phyloP scores from a whole-genome alignment of 2,113 vertebrate genomes.

The Coturnix japonica region DNA sequence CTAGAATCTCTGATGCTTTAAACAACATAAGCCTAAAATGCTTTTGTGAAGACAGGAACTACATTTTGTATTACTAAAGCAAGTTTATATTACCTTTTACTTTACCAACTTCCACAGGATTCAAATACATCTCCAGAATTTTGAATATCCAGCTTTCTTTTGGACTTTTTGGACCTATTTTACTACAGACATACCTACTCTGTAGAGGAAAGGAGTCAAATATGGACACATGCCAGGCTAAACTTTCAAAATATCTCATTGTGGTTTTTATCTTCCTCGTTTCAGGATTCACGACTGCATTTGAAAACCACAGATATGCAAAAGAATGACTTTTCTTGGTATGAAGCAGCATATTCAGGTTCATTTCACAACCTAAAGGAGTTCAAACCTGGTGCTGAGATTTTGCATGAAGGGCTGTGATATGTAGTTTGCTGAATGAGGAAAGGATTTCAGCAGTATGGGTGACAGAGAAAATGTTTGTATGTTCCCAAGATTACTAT shows the following conservation, averaged over 20 bases:
- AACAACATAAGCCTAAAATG: background rate
- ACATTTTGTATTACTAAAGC: conserved; percentile 8
- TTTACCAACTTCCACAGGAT: background rate
- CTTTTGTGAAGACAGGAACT: background rate
- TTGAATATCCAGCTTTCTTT: background rate
- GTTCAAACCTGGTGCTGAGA: background rate
- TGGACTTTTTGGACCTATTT: background rate
- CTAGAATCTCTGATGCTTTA: background rate
- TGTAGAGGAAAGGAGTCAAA: background rate
- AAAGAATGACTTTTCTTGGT: background rate
- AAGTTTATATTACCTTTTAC: background rate
- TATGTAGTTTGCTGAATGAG: background rate
- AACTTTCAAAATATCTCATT: conserved; percentile 30
- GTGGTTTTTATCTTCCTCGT: background rate
- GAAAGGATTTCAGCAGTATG: background rate
- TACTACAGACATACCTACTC: background rate
- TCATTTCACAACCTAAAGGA: background rate
- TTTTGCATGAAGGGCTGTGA: background rate
- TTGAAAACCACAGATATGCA: conserved; percentile 49
- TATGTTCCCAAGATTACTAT: background rate
- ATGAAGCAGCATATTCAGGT: background rate
- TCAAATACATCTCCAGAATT: background rate
- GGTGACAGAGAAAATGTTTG: background rate
- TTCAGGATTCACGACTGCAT: conserved; percentile 9
- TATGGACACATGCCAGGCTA: conserved; percentile 10